Base-by-base conservation (phyloP, 2,888 invertebrate species). In the Drosophila macrospina region DNA sequence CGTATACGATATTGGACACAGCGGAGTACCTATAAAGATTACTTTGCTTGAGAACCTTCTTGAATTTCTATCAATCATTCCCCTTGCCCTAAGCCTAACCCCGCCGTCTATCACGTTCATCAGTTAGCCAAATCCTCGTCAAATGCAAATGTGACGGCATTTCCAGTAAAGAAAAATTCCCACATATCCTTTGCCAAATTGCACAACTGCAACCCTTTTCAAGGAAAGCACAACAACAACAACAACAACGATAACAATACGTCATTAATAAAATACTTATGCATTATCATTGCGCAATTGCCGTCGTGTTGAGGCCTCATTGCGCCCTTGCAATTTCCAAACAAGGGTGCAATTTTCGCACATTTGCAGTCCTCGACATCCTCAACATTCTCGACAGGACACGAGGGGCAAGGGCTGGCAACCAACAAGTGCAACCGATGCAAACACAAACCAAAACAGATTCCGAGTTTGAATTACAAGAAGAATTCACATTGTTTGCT, bases 231-330 rank as follows among this genome's bases (percentile, higher is more conserved):
- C 28, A 45, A 56, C 36, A 57, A 55, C 52, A n/a, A n/a, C n/a
- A n/a, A n/a, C n/a, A n/a, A n/a, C n/a, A n/a, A 30, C 28, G 39
- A 56, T 30, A 57, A 55, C 52, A 79, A 41, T 57, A 51, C 57
- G 34, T 41, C 65, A 69, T 69, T 80, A 64, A 77, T 74, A 69
- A 70, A 70, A 80, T 66, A 39, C 61, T 71, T 44, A 39, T 69
- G 64, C 78, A 80, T 79, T 80, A 71, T 67, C 64, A 70, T 74
- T 74, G 64, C 78, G 70, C 79, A 80, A 79, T 79, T 77, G 78
- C 56, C 61, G 59, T 48, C 61, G 57, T 45, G 63, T 74, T 71
- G 79, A 71, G 69, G 64, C 44, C 72, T 52, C 66, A 50, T 32
- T 72, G 69, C 55, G 34, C 36, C 69, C 44, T 63, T 69, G 79